These are phyloP conservation scores for Halichoeres trimaculatus DNA, from an alignment of 2,113 vertebrate genomes.

Conservation along the genomic window DNA sequence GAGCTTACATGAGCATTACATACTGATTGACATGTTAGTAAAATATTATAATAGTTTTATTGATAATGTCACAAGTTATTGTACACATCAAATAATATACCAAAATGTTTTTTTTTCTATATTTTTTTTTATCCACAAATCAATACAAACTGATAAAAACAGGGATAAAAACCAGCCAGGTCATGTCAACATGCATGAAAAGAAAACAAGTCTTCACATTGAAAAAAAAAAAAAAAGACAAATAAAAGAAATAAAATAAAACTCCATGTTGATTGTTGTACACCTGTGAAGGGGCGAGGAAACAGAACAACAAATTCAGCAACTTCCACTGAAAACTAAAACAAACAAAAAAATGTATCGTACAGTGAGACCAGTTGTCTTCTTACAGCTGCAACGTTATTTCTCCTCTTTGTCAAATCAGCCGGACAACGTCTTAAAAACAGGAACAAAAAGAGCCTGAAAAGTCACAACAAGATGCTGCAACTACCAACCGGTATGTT, in stretches of 20 bases:
- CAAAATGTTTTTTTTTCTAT: conserved; percentile 79
- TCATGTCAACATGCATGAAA: conserved; percentile 93
- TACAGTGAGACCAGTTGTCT: conserved; percentile 66
- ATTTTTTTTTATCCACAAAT: conserved; percentile 81
- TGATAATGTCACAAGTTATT: conserved; percentile 95
- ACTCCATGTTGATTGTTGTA: conserved; percentile 80
- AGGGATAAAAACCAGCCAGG: conserved; percentile 86
- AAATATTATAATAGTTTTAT: conserved; percentile 89
- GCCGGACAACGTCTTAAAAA: conserved; percentile 47
- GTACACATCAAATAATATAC: conserved; percentile 97
- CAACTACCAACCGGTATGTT: conserved; percentile 59
- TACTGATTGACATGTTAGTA: conserved; percentile 90
- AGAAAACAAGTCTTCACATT: conserved; percentile 84
- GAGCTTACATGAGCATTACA: conserved; percentile 82
- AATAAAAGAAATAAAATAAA: conserved; percentile 68
- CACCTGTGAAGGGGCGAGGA: conserved; percentile 87
- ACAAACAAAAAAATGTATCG: conserved; percentile 86
- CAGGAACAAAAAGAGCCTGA: conserved; percentile 35
- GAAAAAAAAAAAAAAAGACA: conserved; percentile 58
- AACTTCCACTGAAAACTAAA: conserved; percentile 80
- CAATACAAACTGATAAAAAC: conserved; percentile 85
- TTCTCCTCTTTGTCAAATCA: conserved; percentile 65
- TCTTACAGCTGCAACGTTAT: conserved; percentile 66
- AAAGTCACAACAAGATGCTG: conserved; percentile 61
- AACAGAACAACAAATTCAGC: conserved; percentile 79